Conservation (phyloP, 2,888 invertebrate genomes). For the Biston betularia region DNA sequence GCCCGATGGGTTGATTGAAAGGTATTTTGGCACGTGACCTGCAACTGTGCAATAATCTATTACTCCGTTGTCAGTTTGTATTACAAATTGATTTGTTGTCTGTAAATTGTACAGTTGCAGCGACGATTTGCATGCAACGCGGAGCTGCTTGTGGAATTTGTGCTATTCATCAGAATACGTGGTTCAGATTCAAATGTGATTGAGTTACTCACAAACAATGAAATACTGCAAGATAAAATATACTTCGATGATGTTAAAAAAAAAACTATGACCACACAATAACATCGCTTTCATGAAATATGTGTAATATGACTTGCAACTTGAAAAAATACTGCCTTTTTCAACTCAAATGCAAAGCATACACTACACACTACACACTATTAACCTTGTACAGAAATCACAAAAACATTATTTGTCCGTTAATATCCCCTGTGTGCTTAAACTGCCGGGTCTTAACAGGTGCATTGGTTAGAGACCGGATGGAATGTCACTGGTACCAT, state of each 20-base stretch:
- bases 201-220: slow-evolving; percentile 1
- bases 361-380: no score
- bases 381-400: no score
- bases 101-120: slow-evolving; percentile 29
- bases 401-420: no score
- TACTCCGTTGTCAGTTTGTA: slow-evolving; percentile 36
- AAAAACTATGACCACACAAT: neutral
- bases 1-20: slow-evolving; percentile 73
- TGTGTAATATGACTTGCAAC: no score
- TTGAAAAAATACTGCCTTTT: no score
- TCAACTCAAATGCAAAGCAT: no score
- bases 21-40: slow-evolving; percentile 67
- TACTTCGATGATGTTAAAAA: neutral
- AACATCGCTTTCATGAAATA: neutral
- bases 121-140: slow-evolving; percentile 29
- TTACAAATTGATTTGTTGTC: slow-evolving; percentile 41
- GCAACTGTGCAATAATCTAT: slow-evolving; percentile 45
- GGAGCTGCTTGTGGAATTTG: slow-evolving; percentile 23
- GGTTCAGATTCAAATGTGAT: slow-evolving; percentile 22
- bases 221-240: neutral
- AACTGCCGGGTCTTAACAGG: no score
- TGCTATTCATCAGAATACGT: slow-evolving; percentile 29
- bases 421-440: no score
- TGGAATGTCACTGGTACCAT: no score
- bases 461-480: no score